Evolutionary conservation across 1,140 invertebrate genomes (phyloP), one percentile per base, ranked within the genome.

Genomic region (Leptonema lineaticorne): DNA sequence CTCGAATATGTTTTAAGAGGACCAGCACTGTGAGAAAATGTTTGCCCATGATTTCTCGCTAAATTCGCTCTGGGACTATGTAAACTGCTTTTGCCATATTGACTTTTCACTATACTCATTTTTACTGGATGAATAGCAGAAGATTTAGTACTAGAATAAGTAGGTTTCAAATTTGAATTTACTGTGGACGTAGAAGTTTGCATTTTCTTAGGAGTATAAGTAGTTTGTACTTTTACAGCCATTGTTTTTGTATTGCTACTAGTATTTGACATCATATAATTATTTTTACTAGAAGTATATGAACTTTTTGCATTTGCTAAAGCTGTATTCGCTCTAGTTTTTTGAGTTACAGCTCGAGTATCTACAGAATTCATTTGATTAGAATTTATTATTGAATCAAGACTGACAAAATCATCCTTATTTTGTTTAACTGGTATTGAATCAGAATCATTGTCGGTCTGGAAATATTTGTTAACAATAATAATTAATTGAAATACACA

Each of bases 401-500:
- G 65, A 29, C 68, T 72, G 6, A 72, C 70, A 33, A 67, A 72
- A 11, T 72, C 67, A 11, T 67, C 64, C 28, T 67, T 72, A 22
- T 67, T 67, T 50, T 69, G 63, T 62, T 72, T 72, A 9, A 27
- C n/a, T n/a, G 48, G 27, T 14, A 63, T 28, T 6, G 57, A 46
- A 20, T 65, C 62, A 11, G 48, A 9, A 37, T 72, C 67, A 14
- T 78, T 80, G 65, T 82, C 81, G 75, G 80, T 65, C 81, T 82
- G 75, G 5, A 24, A 46, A 63, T 45, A 50, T 63, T n/a, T 48
- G 69, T 69, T 67, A 58, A 50, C 18, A 53, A 26, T 26, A 53
- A 53, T 20, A 20, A n/a, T n/a, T n/a, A 48, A 53, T 53, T 27
- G 2, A 53, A 24, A 22, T 27, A 53, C 20, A 6, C 46, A 6